Conservation (phyloP, 2,888 invertebrate genomes). For the Cecidostiba fungosa region DNA sequence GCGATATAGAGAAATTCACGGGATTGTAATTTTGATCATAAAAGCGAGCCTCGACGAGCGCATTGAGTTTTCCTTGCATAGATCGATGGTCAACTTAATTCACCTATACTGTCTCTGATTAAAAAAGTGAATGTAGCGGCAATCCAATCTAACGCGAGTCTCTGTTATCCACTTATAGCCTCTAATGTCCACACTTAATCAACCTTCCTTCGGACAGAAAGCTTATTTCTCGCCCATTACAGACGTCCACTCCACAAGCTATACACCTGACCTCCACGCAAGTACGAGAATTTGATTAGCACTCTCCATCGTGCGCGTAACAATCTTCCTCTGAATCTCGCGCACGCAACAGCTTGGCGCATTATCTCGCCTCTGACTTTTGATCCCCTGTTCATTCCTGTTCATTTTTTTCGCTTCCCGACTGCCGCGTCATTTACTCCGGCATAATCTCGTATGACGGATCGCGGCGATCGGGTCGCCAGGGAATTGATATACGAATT, state of each 20-base stretch:
- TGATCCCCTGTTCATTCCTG: not conserved
- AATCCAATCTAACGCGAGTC: too few species aligned
- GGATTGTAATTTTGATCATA: slow-evolving; percentile 31
- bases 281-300: not conserved
- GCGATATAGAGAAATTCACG: slow-evolving; percentile 8
- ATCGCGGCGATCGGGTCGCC: slow-evolving; percentile 71
- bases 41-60: not conserved
- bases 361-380: slow-evolving; percentile 18
- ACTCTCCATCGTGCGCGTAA: not conserved
- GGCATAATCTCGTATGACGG: slow-evolving; percentile 78
- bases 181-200: not conserved
- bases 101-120: not conserved
- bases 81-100: too few species aligned
- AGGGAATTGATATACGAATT: slow-evolving; percentile 79
- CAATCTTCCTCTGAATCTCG: not conserved
- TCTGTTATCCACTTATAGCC: not conserved
- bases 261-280: not conserved
- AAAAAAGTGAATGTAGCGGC: not conserved
- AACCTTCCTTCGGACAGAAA: not conserved
- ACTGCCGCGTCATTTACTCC: slow-evolving; percentile 74
- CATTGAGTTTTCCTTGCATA: not conserved
- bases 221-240: not conserved
- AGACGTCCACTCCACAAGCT: not conserved
- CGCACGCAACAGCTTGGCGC: slow-evolving; percentile 33
- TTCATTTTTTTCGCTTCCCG: slow-evolving; percentile 18